These are phyloP conservation scores for Xestia sexstrigata DNA, from an alignment of 2,888 invertebrate species.

Conservation along the genomic window DNA sequence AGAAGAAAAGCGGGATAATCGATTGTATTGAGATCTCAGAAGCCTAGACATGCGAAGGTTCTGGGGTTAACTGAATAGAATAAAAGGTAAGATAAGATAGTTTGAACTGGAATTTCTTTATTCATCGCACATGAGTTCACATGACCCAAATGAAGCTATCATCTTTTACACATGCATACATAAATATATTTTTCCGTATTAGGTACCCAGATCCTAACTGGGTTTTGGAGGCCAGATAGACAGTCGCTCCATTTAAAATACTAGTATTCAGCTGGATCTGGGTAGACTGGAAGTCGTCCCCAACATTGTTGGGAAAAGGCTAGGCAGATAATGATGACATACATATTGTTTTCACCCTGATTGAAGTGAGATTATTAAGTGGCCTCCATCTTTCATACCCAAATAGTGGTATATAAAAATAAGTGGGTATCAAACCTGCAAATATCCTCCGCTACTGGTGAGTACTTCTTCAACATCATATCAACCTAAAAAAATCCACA, in stretches of 20 bases:
- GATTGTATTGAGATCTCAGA: conserved; percentile 71
- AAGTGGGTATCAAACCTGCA: not conserved
- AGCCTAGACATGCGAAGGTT: conserved; percentile 35
- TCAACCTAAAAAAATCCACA: too few species aligned
- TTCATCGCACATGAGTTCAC: not conserved
- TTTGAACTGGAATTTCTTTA: not conserved
- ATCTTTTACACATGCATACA: not conserved
- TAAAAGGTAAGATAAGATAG: not conserved
- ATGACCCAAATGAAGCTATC: not conserved
- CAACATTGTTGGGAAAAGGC: too few species aligned
- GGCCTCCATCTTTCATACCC: not conserved
- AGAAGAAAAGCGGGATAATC: conserved; percentile 68
- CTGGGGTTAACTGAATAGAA: not conserved
- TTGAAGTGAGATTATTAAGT: not conserved
- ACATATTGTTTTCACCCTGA: not conserved
- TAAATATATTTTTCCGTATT: too few species aligned
- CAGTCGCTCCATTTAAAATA: too few species aligned
- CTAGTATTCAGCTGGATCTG: too few species aligned
- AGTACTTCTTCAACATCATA: too few species aligned
- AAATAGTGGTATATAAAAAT: too few species aligned
- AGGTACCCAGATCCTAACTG: too few species aligned
- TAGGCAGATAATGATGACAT: too few species aligned
- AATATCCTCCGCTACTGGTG: not conserved
- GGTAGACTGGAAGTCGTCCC: too few species aligned
- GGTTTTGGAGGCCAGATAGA: too few species aligned